These are phyloP conservation scores for Anabacerthia variegaticeps DNA, from an alignment of 2,797 vertebrate species.

Conservation along the genomic window DNA sequence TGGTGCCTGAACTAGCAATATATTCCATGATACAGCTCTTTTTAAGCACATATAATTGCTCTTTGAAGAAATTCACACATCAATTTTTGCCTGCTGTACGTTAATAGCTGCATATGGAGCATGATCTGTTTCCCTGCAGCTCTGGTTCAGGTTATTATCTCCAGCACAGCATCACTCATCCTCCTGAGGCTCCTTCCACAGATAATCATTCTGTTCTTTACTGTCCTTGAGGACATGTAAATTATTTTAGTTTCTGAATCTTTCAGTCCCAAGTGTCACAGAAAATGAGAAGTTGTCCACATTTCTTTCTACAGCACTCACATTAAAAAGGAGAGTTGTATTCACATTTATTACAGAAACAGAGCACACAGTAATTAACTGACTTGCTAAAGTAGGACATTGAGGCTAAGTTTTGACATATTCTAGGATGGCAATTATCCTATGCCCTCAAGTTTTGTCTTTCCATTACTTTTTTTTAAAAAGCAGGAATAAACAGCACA, in stretches of 20 bases:
- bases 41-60: background rate
- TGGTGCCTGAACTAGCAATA: background rate
- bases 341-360: background rate
- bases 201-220: conserved; percentile 20
- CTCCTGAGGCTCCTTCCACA: background rate
- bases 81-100: background rate
- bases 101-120: conserved; percentile 2
- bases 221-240: conserved; percentile 35
- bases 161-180: background rate
- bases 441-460: conserved; percentile 30
- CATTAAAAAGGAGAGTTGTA: background rate
- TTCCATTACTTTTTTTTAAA: background rate
- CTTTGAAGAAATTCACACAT: conserved; percentile 6
- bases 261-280: background rate
- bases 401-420: background rate
- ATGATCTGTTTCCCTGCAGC: background rate
- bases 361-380: conserved; percentile 31
- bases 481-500: background rate
- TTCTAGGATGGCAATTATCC: conserved; percentile 30
- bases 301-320: background rate
- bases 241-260: background rate
- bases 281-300: conserved; percentile 10
- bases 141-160: conserved; percentile 13
- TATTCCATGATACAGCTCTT: background rate
- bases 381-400: conserved; percentile 44